Percentiles rank a stretch among this genome's conserved stretches.
Evolutionary conservation across 2,797 vertebrate species (phyloP).

Genomic region (Mormyrops attenuatus): DNA sequence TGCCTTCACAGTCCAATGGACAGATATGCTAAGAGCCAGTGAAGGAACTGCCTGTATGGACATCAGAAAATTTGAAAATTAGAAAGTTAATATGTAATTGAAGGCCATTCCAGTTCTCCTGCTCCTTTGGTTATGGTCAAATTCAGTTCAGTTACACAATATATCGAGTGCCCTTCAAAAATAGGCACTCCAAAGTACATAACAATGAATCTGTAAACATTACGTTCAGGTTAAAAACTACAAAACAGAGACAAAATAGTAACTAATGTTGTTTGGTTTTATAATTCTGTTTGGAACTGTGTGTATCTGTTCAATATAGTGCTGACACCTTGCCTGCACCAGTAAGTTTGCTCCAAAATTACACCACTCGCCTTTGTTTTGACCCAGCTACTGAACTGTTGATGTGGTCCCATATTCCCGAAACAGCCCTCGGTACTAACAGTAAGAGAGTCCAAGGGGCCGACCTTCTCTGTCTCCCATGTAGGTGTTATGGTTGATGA

Average conservation of each 20-base stretch:
- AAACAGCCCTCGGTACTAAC: background rate
- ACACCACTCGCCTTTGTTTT: background rate
- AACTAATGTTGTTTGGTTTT: background rate
- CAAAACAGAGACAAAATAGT: background rate
- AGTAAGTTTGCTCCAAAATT: background rate
- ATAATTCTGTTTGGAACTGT: background rate
- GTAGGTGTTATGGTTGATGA: background rate
- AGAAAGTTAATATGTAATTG: background rate
- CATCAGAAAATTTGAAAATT: no score
- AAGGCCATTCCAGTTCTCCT: background rate
- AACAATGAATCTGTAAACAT: background rate
- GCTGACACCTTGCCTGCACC: background rate
- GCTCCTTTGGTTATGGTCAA: background rate
- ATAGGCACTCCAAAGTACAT: background rate
- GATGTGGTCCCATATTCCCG: background rate
- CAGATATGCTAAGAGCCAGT: background rate
- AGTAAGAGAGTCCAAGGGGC: background rate
- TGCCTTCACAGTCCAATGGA: background rate
- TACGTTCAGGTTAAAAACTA: background rate
- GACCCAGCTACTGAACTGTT: background rate
- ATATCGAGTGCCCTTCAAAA: background rate
- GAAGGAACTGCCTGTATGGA: background rate
- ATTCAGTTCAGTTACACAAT: background rate
- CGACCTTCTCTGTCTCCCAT: background rate
- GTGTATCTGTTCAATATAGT: background rate